Evolutionary conservation across 2,888 invertebrate species (phyloP).

Genomic region (Anthrax anthrax): DNA sequence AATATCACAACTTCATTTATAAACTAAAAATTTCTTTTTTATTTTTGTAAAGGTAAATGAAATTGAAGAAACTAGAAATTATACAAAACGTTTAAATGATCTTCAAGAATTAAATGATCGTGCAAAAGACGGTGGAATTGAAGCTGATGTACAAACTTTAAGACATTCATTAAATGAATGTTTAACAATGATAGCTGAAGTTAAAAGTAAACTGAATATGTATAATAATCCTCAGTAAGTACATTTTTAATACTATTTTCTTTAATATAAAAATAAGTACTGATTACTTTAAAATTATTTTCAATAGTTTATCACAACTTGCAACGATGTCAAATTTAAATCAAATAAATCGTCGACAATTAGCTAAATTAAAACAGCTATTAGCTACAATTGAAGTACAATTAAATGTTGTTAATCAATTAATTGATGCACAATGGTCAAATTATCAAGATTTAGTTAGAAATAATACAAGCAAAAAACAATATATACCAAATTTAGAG

Average conservation of each 20-base stretch:
- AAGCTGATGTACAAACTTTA: slow-evolving; percentile 42
- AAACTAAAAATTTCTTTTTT: background rate
- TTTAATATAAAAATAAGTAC: background rate
- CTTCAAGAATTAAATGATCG: slow-evolving; percentile 47
- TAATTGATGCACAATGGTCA: slow-evolving; percentile 65
- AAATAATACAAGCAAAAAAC: slow-evolving; percentile 27
- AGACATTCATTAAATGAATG: slow-evolving; percentile 37
- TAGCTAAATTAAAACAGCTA: slow-evolving; percentile 53
- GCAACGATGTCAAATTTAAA: slow-evolving; percentile 22
- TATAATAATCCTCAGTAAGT: slow-evolving; percentile 28
- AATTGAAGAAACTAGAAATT: slow-evolving; percentile 40
- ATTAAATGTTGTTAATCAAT: slow-evolving; percentile 52
- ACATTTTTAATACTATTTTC: no score
- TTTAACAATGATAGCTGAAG: slow-evolving; percentile 30
- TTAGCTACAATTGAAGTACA: slow-evolving; percentile 62
- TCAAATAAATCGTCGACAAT: slow-evolving; percentile 36
- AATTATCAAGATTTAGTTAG: slow-evolving; percentile 41
- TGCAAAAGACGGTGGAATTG: slow-evolving; percentile 46
- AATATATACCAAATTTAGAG: slow-evolving; percentile 49
- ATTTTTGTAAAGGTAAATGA: slow-evolving; percentile 35
- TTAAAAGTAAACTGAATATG: slow-evolving; percentile 27
- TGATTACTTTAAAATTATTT: background rate
- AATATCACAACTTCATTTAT: no score
- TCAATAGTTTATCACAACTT: slow-evolving; percentile 23
- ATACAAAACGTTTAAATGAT: slow-evolving; percentile 38